Evolutionary conservation across 2,797 vertebrate species (phyloP), one percentile per base, ranked within the genome.

Genomic region (Pseudomugil tenellus): DNA sequence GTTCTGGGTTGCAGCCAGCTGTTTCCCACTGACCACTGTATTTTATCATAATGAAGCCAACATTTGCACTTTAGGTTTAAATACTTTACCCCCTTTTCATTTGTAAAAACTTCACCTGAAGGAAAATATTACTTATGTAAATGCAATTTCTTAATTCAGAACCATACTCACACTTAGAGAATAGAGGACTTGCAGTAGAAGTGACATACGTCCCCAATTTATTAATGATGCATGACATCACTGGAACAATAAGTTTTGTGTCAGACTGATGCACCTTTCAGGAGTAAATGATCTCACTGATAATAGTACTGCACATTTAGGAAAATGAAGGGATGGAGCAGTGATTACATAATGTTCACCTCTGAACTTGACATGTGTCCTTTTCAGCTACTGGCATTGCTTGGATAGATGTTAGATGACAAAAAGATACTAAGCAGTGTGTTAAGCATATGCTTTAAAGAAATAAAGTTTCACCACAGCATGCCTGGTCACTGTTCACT

Each of bases 51-150:
- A 77, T 70, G 29, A 83, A 84, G 39, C 63, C 41, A 79, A 62
- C 55, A 72, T 88, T 84, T 89, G 89, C 86, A 89, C 87, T 91
- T 91, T 89, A 84, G 72, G 66, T 88, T 87, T 26, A 70, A 70
- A 52, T 67, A 52, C 26, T 51, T 58, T 65, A 55, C 43, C 9
- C 61, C 58, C 31, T 48, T 59, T 21, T 80, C 68, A 41, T 51
- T 66, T 69, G 68, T 16, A 37, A 51, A n/a, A 55, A 68, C 23
- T 2, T 32, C 13, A 62, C 46, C 32, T 19, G 2, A 53, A 10
- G 43, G 31, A 46, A 35, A 35, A 16, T 34, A 28, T 14, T 31
- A 51, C 9, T 48, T 41, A 17, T 67, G 52, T 54, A 58, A 57
- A 63, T 43, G 39, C 52, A 59, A 46, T 39, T n/a, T 43, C 28